Percentiles rank a stretch among this genome's conserved stretches.
phyloP scores from a whole-genome alignment of 2,888 invertebrate genomes.

The Carabus problematicus region DNA sequence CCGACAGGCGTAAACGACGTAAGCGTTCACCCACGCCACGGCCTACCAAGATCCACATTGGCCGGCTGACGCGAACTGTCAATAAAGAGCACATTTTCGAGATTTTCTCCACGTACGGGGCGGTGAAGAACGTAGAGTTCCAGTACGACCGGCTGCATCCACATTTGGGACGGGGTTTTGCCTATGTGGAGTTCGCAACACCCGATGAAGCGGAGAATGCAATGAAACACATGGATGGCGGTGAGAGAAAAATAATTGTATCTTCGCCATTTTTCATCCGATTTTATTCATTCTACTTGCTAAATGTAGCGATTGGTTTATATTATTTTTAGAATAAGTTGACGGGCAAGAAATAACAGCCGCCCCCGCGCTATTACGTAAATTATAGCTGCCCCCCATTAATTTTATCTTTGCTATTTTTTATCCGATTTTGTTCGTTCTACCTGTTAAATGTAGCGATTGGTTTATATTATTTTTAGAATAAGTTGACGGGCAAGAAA shows the following conservation, averaged over 20 bases:
- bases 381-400: constrained; percentile 67
- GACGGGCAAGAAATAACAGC: constrained; percentile 96
- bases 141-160: constrained; percentile 88
- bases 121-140: constrained; percentile 88
- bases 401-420: constrained; percentile 21
- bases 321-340: constrained; percentile 74
- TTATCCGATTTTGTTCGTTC: constrained; percentile 6
- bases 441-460: too few relatives aligned
- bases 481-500: constrained; percentile 95
- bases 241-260: too few relatives aligned
- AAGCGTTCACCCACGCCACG: constrained; percentile 90
- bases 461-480: constrained; percentile 60
- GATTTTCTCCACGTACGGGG: constrained; percentile 89
- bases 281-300: background rate
- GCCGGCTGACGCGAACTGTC: constrained; percentile 90
- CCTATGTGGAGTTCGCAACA: constrained; percentile 93
- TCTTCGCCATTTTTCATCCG: constrained; percentile 12
- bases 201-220: constrained; percentile 98
- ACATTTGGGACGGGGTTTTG: constrained; percentile 89
- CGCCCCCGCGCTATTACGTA: constrained; percentile 87
- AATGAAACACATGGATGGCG: constrained; percentile 99
- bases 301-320: constrained; percentile 5
- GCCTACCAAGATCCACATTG: constrained; percentile 93
- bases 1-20: constrained; percentile 72
- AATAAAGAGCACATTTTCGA: constrained; percentile 89